Conservation (phyloP, 2,888 invertebrate genomes). For the Trichacis sp. region DNA sequence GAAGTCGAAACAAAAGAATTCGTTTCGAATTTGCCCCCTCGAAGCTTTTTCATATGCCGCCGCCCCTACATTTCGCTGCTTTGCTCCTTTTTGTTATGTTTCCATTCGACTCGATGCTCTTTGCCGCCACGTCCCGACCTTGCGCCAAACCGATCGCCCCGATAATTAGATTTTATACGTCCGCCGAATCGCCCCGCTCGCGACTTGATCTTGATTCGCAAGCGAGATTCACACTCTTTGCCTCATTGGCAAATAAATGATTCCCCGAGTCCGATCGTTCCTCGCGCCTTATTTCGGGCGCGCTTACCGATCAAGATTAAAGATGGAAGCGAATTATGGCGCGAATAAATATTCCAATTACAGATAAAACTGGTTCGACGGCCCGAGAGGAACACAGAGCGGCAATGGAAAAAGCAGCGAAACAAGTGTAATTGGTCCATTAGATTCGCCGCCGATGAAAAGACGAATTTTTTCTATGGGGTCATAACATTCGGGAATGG, state of each 20-base stretch:
- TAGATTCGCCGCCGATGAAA: too few relatives aligned
- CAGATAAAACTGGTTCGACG: background rate
- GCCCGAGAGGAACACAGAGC: background rate
- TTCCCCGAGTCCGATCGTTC: background rate
- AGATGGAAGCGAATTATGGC: background rate
- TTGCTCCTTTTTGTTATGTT: constrained; percentile 14
- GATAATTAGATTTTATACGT: constrained; percentile 42
- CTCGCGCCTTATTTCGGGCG: background rate
- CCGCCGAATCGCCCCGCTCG: constrained; percentile 18
- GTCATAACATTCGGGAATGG: too few relatives aligned
- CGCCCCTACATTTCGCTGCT: constrained; percentile 12
- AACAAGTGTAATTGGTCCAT: too few relatives aligned
- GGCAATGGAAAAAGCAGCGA: too few relatives aligned
- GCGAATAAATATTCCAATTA: background rate
- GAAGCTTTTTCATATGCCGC: constrained; percentile 38
- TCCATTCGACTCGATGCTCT: constrained; percentile 37
- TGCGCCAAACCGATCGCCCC: constrained; percentile 37
- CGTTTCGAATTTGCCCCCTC: constrained; percentile 62
- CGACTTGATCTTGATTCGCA: constrained; percentile 21
- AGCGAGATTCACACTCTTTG: constrained; percentile 23
- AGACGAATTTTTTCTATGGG: too few relatives aligned
- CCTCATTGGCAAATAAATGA: background rate
- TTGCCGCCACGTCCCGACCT: constrained; percentile 27
- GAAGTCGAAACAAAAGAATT: constrained; percentile 65
- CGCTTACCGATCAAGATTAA: background rate